Evolutionary conservation across 2,113 vertebrate species (phyloP).

Genomic region (Rhipidura dahli): DNA sequence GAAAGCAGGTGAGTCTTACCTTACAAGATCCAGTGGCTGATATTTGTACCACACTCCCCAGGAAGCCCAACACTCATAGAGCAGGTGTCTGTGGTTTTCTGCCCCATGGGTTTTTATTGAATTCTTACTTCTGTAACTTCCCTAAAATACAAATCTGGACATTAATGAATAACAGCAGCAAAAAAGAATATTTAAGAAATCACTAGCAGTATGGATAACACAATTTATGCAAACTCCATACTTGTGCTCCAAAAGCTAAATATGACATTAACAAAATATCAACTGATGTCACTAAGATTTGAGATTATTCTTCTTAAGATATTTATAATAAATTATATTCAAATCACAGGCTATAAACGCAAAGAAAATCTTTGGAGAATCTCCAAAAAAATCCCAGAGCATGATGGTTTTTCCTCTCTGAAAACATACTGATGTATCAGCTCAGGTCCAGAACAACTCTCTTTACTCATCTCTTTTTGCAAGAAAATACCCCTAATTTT

Average conservation of each 20-base stretch:
- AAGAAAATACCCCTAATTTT: not conserved
- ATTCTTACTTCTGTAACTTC: constrained; percentile 91
- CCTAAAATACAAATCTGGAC: constrained; percentile 73
- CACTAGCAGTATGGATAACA: not conserved
- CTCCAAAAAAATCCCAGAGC: not conserved
- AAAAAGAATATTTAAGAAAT: not conserved
- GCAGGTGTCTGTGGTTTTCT: constrained; percentile 89
- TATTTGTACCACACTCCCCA: constrained; percentile 97
- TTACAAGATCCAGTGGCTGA: constrained; percentile 91
- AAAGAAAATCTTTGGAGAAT: not conserved
- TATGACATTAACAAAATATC: not conserved
- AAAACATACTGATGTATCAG: not conserved
- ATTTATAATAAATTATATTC: not conserved
- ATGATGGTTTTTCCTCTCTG: not conserved
- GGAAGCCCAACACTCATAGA: constrained; percentile 93
- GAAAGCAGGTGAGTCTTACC: constrained; percentile 66
- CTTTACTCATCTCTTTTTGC: not conserved
- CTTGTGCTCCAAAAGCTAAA: not conserved
- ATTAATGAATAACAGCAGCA: not conserved
- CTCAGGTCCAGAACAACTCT: not conserved
- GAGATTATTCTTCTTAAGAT: not conserved
- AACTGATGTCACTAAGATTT: not conserved
- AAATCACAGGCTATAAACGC: not conserved
- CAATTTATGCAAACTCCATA: not conserved
- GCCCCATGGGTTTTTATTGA: constrained; percentile 88